These are phyloP conservation scores for Climacteris rufus DNA, from an alignment of 2,113 vertebrate species.

Conservation along the genomic window DNA sequence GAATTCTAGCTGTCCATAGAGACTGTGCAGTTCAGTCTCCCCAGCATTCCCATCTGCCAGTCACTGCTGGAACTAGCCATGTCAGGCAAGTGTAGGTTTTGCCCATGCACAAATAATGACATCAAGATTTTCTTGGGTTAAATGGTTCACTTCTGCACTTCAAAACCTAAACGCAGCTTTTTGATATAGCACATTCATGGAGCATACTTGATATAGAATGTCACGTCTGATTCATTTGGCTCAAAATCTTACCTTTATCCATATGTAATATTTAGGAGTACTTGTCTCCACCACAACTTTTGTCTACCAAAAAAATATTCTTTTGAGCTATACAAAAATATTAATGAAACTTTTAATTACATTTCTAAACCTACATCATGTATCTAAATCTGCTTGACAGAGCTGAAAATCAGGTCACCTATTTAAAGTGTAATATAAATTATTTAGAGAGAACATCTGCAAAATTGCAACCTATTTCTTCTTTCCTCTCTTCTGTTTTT, in stretches of 20 bases:
- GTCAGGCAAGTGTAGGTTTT: not conserved
- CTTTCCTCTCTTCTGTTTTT: not conserved
- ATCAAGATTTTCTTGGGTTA: not conserved
- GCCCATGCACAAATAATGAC: not conserved
- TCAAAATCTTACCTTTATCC: not conserved
- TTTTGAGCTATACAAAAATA: not conserved
- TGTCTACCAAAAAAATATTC: not conserved
- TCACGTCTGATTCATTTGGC: accelerated
- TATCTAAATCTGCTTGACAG: not conserved
- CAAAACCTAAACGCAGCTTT: not conserved
- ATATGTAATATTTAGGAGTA: not conserved
- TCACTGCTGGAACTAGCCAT: not conserved
- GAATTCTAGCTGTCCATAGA: not conserved
- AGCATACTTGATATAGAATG: not conserved
- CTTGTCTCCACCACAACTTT: not conserved
- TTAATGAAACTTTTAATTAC: not conserved
- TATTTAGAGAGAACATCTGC: not conserved
- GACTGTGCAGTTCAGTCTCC: accelerated
- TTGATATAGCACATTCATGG: not conserved
- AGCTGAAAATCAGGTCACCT: not conserved
- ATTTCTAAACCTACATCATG: not conserved
- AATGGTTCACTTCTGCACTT: not conserved
- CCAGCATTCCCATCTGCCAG: not conserved
- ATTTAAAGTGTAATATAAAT: not conserved
- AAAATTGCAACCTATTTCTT: constrained; percentile 8